These are phyloP conservation scores for Gambusia holbrooki DNA, from an alignment of 2,113 vertebrate species.

Conservation along the genomic window DNA sequence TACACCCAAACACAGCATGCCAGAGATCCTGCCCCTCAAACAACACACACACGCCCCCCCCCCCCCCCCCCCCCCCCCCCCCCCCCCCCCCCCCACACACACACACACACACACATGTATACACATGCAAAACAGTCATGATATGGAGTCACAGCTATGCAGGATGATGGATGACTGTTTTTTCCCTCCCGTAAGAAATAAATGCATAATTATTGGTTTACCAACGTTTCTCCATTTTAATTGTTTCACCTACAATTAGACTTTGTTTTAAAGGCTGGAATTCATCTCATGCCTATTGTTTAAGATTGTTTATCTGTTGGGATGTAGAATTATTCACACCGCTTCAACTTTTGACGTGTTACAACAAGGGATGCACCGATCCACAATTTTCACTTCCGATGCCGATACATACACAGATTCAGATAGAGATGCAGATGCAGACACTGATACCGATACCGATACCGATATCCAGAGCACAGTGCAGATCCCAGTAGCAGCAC, in stretches of 20 bases:
- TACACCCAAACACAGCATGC: slow-evolving; percentile 36
- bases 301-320: not conserved
- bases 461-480: not conserved
- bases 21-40: slow-evolving; percentile 18
- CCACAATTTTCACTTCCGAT: too few species aligned
- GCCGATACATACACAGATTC: too few species aligned
- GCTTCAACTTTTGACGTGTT: not conserved
- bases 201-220: not conserved
- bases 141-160: too few species aligned
- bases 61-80: too few species aligned
- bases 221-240: not conserved
- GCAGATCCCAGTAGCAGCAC: not conserved
- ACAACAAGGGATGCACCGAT: too few species aligned
- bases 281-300: not conserved
- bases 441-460: too few species aligned
- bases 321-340: not conserved
- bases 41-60: slow-evolving; percentile 5
- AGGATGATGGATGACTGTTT: not conserved
- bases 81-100: too few species aligned
- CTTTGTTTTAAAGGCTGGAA: not conserved
- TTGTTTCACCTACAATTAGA: not conserved
- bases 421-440: too few species aligned
- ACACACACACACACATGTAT: not conserved
- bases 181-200: not conserved
- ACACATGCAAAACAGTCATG: not conserved